Evolutionary conservation across 2,888 invertebrate genomes (phyloP).

Genomic region (Diarsia mendica): DNA sequence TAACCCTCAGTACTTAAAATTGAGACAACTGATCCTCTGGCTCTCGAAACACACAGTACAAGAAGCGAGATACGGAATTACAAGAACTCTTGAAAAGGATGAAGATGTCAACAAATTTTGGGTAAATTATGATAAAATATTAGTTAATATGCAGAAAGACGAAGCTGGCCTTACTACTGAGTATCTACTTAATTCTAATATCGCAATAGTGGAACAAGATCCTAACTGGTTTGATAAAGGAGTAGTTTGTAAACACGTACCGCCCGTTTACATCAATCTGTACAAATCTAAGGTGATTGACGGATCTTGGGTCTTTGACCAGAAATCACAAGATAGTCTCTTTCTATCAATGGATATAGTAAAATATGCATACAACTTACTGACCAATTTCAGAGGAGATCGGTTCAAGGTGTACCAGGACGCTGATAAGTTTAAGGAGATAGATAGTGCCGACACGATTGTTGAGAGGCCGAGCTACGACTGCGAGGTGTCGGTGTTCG

Average conservation of each 20-base stretch:
- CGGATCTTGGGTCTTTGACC: conserved; percentile 27
- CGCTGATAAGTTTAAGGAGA: conserved; percentile 1
- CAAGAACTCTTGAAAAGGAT: conserved; percentile 10
- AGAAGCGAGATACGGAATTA: conserved; percentile 13
- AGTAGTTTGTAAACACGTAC: conserved; percentile 44
- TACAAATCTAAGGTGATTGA: conserved; percentile 39
- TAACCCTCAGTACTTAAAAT: neutral
- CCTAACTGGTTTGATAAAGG: conserved; percentile 61
- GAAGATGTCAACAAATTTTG: conserved; percentile 32
- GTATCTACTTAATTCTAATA: conserved; percentile 27
- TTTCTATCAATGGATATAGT: conserved; percentile 70
- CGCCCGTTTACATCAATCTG: conserved; percentile 50
- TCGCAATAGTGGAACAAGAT: conserved; percentile 20
- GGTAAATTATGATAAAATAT: conserved; percentile 11
- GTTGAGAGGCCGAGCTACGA: conserved; percentile 64
- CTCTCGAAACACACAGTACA: conserved; percentile 28
- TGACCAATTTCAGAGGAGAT: conserved; percentile 64
- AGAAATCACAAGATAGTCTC: conserved; percentile 23
- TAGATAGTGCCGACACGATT: conserved; percentile 8
- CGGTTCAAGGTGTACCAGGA: conserved; percentile 42
- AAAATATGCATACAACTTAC: conserved; percentile 72
- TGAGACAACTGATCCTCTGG: conserved; percentile 30
- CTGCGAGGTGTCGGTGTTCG: conserved; percentile 67
- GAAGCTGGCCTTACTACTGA: conserved; percentile 11
- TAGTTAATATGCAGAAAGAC: conserved; percentile 26